Evolutionary conservation across 2,113 vertebrate genomes (phyloP).

Genomic region (Hystrix cristata): DNA sequence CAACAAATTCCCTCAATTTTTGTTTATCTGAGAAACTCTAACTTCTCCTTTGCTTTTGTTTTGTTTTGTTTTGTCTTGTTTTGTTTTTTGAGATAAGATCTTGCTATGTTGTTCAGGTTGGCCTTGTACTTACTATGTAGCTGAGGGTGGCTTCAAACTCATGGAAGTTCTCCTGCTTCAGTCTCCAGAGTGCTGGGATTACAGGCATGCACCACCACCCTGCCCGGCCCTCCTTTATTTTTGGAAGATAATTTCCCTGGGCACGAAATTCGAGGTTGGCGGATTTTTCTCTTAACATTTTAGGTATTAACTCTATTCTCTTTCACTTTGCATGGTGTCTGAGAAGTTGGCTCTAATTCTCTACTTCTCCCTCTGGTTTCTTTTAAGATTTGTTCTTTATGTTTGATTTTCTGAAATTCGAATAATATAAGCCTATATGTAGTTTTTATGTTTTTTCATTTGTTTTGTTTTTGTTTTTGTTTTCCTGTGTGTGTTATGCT

Average conservation of each 20-base stretch:
- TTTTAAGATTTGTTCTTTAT: background rate
- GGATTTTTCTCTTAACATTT: background rate
- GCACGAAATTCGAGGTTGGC: background rate
- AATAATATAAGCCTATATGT: background rate
- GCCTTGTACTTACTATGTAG: background rate
- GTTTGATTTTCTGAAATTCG: background rate
- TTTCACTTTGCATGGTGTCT: background rate
- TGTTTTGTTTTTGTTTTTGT: background rate
- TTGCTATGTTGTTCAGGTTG: background rate
- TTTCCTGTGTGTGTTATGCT: background rate
- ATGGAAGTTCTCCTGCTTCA: background rate
- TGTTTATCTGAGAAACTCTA: background rate
- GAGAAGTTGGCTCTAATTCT: background rate
- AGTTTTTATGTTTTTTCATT: background rate
- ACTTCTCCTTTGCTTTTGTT: background rate
- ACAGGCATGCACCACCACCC: background rate
- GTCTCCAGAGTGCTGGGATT: background rate
- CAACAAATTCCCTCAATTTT: background rate
- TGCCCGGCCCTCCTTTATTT: background rate
- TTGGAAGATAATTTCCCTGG: background rate
- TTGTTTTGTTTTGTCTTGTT: background rate
- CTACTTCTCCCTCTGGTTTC: background rate
- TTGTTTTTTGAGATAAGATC: background rate
- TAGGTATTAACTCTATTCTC: background rate
- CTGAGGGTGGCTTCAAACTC: background rate